Evolutionary conservation across 2,113 vertebrate genomes (phyloP).

Genomic region (Pungitius pungitius): DNA sequence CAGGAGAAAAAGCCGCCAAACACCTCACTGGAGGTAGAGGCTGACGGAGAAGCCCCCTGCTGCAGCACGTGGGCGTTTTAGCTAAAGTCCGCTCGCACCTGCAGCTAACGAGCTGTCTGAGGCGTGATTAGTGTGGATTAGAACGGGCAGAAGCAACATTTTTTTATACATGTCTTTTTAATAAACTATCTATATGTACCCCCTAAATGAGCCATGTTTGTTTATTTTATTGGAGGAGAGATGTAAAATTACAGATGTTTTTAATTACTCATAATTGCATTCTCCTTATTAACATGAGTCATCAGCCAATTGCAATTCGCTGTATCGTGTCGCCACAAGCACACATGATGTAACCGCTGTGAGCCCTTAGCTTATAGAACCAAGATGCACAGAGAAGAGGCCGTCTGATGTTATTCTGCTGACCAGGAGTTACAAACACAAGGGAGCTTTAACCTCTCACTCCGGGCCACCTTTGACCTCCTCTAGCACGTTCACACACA

Average conservation of each 20-base stretch:
- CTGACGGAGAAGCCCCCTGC: background rate
- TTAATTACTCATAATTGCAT: background rate
- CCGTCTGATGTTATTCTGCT: conserved; percentile 21
- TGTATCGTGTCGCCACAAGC: background rate
- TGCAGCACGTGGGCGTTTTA: background rate
- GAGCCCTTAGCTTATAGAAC: background rate
- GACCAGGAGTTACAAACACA: conserved; percentile 37
- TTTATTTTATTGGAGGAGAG: background rate
- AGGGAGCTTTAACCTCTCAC: conserved; percentile 36
- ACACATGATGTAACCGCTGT: conserved; percentile 22
- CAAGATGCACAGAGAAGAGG: conserved; percentile 17
- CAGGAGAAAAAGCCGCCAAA: background rate
- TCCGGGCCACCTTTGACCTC: conserved; percentile 12
- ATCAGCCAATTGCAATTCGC: background rate
- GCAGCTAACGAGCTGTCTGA: background rate
- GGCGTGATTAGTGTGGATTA: background rate
- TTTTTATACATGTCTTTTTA: background rate
- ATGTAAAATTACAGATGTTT: background rate
- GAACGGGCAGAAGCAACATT: background rate
- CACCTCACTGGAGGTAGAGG: background rate
- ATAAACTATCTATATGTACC: background rate
- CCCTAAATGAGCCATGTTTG: background rate
- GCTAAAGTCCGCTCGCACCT: background rate
- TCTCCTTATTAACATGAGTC: background rate
- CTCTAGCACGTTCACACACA: conserved; percentile 14